Base-by-base conservation (phyloP, 2,888 invertebrate species). In the Tenthredo livida region DNA sequence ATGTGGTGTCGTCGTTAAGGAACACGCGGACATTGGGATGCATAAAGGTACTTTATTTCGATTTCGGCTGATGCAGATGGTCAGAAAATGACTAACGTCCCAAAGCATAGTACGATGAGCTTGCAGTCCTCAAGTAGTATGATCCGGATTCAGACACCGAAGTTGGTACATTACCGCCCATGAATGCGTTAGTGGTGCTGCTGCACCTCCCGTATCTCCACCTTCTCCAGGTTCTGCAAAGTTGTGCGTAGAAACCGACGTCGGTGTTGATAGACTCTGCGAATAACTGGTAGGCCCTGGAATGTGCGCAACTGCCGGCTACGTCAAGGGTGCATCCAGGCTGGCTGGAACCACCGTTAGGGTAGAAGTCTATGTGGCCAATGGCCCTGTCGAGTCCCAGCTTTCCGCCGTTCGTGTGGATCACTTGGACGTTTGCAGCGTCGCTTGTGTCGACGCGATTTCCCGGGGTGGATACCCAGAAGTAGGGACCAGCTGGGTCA, bases 341-440 rank as follows among this genome's bases (percentile, higher is more conserved):
- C 86, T 94, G 94, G 5, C 65, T 84, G 1, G 43, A n/a, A 0
- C 94, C 93, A 5, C 93, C 93, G 77, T 94, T 94, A 0, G 93
- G 93, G 86, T 91, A 94, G 85, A 93, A 94, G 85, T 94, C 94
- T 21, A 89, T 89, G 73, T 93, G 89, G 4, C 93, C 93, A n/a
- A 93, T 89, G 0, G 92, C 88, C 0, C 86, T 50, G 0, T 87
- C 80, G 84, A 90, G 92, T 6, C 93, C 93, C 2, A 94, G 88
- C 0, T 90, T 83, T 4, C 92, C 93, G 0, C 89, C 91, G 54
- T 91, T 92, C 5, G 93, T 93, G 87, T 94, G 94, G 61, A 94
- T 92, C 7, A 93, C 91, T 86, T 93, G 91, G 0, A 94, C 93
- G 85, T 92, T 90, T 0, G 86, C 84, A 2, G 93, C 94, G 84